Percentiles rank a stretch among this genome's conserved stretches.
Evolutionary conservation across 1,140 invertebrate genomes (phyloP).

Genomic region (Apocrypta bakeri): DNA sequence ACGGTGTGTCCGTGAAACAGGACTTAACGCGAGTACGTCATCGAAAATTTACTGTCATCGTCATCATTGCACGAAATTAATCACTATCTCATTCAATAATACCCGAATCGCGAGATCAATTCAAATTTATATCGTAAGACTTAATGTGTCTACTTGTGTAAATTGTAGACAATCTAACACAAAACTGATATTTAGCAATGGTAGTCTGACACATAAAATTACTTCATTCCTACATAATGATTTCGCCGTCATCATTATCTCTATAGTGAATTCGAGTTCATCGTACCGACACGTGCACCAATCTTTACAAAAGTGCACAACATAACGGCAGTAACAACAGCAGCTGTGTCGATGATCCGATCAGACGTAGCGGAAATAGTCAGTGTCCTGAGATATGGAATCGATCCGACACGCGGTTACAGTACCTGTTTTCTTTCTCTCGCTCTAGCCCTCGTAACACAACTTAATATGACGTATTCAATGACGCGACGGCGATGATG

Average conservation of each 20-base stretch:
- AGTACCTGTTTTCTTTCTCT: not conserved
- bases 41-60: no score
- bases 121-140: no score
- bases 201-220: no score
- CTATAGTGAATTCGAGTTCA: not conserved
- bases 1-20: no score
- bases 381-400: conserved; percentile 26
- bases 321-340: not conserved
- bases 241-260: not conserved
- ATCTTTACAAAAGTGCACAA: not conserved
- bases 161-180: no score
- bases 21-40: no score
- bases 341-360: conserved; percentile 6
- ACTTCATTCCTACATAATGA: not conserved
- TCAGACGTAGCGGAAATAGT: conserved; percentile 33
- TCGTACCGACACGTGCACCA: not conserved
- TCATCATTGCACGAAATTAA: no score
- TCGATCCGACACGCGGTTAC: conserved; percentile 28
- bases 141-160: no score
- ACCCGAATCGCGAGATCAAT: no score
- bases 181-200: no score
- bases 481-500: conserved; percentile 54
- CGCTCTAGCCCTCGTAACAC: not conserved
- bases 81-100: no score
- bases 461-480: conserved; percentile 53